Conservation (phyloP, 2,113 vertebrate genomes). For the Amblyornis subalaris region DNA sequence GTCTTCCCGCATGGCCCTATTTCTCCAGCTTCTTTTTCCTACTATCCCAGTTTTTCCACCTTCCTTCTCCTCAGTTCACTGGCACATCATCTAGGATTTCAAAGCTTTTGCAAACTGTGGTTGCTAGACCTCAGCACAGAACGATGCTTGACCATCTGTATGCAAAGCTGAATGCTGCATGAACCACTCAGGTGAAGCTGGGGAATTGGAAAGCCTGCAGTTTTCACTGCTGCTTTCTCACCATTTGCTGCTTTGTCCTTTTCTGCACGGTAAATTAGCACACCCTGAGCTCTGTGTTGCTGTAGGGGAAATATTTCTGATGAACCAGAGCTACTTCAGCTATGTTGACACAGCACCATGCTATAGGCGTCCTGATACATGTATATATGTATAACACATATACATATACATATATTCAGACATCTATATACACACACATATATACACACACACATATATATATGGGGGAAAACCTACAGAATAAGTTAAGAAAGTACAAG, state of each 20-base stretch:
- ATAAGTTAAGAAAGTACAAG: neutral
- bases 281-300: neutral
- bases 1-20: neutral
- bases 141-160: neutral
- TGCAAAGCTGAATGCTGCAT: neutral
- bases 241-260: neutral
- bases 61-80: neutral
- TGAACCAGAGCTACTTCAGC: neutral
- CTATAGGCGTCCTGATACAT: neutral
- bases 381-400: neutral
- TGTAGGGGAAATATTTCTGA: neutral
- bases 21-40: neutral
- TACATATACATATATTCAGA: neutral
- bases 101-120: neutral
- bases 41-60: neutral
- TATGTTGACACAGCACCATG: neutral
- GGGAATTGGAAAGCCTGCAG: neutral
- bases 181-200: neutral
- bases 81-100: neutral
- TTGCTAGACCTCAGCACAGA: neutral
- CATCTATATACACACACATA: neutral
- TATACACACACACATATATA: too few species aligned
- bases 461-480: neutral
- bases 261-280: neutral
- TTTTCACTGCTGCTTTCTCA: neutral